Percentiles rank a stretch among this genome's conserved stretches.
These are phyloP conservation scores for Alloplasta piceator DNA, from an alignment of 2,888 invertebrate genomes.

Conservation along the genomic window DNA sequence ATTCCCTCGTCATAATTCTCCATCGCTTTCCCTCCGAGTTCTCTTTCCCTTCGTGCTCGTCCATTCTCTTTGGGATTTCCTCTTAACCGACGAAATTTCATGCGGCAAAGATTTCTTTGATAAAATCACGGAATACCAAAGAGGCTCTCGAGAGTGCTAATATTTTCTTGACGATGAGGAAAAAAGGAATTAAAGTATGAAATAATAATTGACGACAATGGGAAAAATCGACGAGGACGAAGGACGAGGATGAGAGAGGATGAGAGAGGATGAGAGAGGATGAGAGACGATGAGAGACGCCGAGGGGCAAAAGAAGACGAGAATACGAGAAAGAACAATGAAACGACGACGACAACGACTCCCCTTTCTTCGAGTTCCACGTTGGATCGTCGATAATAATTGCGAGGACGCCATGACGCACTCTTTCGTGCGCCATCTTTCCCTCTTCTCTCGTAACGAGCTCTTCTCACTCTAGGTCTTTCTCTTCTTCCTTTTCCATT, in stretches of 20 bases:
- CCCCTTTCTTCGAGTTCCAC: not conserved
- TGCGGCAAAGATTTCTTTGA: constrained; percentile 16
- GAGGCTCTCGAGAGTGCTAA: constrained; percentile 36
- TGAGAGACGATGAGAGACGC: constrained; percentile 50
- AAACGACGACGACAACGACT: constrained; percentile 13
- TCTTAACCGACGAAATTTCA: constrained; percentile 6
- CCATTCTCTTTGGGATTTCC: not conserved
- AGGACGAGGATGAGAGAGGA: constrained; percentile 37
- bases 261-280: constrained; percentile 41
- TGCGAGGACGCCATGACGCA: constrained; percentile 45
- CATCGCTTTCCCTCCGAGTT: constrained; percentile 66
- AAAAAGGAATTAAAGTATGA: constrained; percentile 27
- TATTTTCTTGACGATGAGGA: constrained; percentile 21
- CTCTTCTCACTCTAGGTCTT: constrained; percentile 35
- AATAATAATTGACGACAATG: constrained; percentile 21
- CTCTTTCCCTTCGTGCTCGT: not conserved
- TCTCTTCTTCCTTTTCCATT: constrained; percentile 31
- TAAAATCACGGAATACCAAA: constrained; percentile 12
- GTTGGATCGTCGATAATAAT: constrained; percentile 59
- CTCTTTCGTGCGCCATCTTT: constrained; percentile 34
- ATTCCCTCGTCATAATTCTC: constrained; percentile 75
- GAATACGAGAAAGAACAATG: constrained; percentile 61
- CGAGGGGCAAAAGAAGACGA: constrained; percentile 35
- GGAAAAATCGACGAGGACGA: constrained; percentile 20
- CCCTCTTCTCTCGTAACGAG: constrained; percentile 26